Percentiles rank a stretch among this genome's conserved stretches.
Conservation (phyloP, 2,888 invertebrate species). For the Drosophila anomalata region DNA sequence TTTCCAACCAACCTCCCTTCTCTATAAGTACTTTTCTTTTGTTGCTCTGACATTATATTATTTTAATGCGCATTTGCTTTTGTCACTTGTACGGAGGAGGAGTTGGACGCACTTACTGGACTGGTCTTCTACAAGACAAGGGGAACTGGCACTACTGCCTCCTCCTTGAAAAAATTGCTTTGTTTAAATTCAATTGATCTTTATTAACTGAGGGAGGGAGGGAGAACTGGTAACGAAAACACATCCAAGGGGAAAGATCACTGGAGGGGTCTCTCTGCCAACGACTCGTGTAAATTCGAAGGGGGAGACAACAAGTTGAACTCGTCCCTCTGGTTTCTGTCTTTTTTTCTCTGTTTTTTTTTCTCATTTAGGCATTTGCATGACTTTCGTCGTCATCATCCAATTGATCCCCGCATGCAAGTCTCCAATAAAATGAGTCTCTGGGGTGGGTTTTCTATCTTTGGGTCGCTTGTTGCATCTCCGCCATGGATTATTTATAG, state of each 20-base stretch:
- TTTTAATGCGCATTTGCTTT: slow-evolving; percentile 67
- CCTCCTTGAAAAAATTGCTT: slow-evolving; percentile 49
- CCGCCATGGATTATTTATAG: slow-evolving; percentile 23
- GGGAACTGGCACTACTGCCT: neutral
- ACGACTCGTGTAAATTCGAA: slow-evolving; percentile 44
- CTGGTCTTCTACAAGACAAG: slow-evolving; percentile 8
- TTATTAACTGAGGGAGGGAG: slow-evolving; percentile 61
- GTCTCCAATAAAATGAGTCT: slow-evolving; percentile 8
- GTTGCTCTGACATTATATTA: slow-evolving; percentile 53
- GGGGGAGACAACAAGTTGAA: slow-evolving; percentile 24
- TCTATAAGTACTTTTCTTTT: slow-evolving; percentile 39
- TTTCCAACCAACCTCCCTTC: neutral
- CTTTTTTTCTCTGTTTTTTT: slow-evolving; percentile 7
- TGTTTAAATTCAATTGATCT: slow-evolving; percentile 80
- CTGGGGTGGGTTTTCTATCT: slow-evolving; percentile 13
- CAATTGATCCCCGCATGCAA: slow-evolving; percentile 64
- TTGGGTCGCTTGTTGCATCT: slow-evolving; percentile 25
- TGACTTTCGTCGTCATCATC: slow-evolving; percentile 60
- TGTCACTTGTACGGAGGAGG: slow-evolving; percentile 36
- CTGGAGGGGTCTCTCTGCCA: slow-evolving; percentile 31
- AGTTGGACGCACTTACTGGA: slow-evolving; percentile 45
- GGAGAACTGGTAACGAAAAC: neutral
- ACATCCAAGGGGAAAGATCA: slow-evolving; percentile 15
- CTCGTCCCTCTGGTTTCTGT: slow-evolving; percentile 26
- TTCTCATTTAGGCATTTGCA: slow-evolving; percentile 57